Evolutionary conservation across 2,797 vertebrate genomes (phyloP).

Genomic region (Falco concolor): DNA sequence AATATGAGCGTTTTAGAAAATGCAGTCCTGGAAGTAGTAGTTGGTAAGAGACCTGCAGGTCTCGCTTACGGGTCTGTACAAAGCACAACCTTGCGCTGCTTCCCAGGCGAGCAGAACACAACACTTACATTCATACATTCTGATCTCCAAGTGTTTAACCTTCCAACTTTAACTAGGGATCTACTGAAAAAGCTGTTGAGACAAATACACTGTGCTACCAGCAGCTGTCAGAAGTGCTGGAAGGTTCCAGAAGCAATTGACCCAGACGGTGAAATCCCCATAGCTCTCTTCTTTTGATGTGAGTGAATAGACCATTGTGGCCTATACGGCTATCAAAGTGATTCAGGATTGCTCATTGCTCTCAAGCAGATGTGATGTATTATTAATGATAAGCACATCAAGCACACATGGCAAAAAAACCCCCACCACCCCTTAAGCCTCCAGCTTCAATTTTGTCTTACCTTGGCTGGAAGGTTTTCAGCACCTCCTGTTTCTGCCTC

Average conservation of each 20-base stretch:
- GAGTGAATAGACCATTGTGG: neutral
- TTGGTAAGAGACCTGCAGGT: neutral
- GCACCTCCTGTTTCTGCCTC: neutral
- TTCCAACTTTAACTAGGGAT: neutral
- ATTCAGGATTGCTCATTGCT: neutral
- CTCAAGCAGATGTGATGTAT: neutral
- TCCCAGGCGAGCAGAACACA: neutral
- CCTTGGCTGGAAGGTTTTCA: neutral
- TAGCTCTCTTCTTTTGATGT: neutral
- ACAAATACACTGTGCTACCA: accelerated
- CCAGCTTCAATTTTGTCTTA: neutral
- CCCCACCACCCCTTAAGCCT: neutral
- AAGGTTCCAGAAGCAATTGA: neutral
- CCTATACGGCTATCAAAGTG: neutral
- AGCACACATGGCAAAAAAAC: neutral
- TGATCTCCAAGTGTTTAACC: neutral
- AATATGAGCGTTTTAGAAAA: accelerated
- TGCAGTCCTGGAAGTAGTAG: neutral
- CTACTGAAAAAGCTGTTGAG: neutral
- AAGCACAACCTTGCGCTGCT: neutral
- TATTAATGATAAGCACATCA: neutral
- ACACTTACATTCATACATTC: neutral
- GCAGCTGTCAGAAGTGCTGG: neutral
- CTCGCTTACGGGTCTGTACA: neutral
- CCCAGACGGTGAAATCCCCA: neutral